Evolutionary conservation across 2,797 vertebrate genomes (phyloP), one percentile per base, ranked within the genome.

Genomic region (Sciurus carolinensis): DNA sequence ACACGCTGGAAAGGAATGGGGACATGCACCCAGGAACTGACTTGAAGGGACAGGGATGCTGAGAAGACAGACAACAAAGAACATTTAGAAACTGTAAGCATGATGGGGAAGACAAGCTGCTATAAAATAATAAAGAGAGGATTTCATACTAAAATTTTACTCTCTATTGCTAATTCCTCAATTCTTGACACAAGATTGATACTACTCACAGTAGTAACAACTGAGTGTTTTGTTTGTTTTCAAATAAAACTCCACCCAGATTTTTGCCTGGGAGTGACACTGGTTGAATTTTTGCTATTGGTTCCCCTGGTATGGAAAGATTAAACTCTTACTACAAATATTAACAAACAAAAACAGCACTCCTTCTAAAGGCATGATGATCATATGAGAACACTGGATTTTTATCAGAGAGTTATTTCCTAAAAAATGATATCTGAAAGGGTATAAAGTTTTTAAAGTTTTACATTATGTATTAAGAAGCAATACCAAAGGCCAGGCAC

Each of bases 361-460:
- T 86, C 42, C 52, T 95, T 47, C 75, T 44, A 75, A 83, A 72
- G 54, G 11, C 1, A 71, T 7, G 17, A 28, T 64, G 57, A 44
- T 14, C 89, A 17, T 15, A 86, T 20, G 18, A 6, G 47, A 87
- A 75, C 4, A 76, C 2, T 75, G 30, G n/a, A 54, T 76, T 84
- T 95, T 52, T 80, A 66, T 90, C 69, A 72, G 15, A 93, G 39
- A 67, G 20, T 52, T 50, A 77, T 81, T 90, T 91, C 81, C 62
- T 13, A 26, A 76, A 88, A 72, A 28, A 81, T 66, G 24, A 24
- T 62, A 62, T 62, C 59, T 62, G 24, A 62, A 62, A 62, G 22
- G 9, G 24, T 62, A 24, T 26, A 20, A 62, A 62, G 24, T 62
- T 62, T 62, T 26, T 24, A 59, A 62, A 57, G 20, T 62, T 26